Percentiles rank a stretch among this genome's conserved stretches.
Conservation (phyloP, 2,113 vertebrate genomes). For the Solea solea region DNA sequence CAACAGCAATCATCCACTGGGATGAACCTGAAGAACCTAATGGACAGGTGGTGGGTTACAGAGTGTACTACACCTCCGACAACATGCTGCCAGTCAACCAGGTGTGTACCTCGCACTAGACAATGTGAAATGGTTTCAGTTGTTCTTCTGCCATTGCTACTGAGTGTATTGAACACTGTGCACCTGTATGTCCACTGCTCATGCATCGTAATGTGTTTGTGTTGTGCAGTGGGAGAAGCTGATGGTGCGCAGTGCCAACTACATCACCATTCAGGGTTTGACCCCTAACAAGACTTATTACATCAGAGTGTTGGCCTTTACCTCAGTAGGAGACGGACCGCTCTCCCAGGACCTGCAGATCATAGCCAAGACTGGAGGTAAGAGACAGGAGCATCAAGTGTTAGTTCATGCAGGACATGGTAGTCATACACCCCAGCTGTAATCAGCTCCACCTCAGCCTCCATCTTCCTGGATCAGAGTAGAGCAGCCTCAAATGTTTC, state of each 20-base stretch:
- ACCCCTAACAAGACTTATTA: constrained; percentile 97
- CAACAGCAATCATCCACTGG: constrained; percentile 98
- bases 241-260: constrained; percentile 94
- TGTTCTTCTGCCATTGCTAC: not conserved
- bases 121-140: not conserved
- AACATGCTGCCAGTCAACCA: constrained; percentile 90
- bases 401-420: not conserved
- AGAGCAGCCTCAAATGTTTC: not conserved
- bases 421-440: too few relatives aligned
- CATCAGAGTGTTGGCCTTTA: constrained; percentile 97
- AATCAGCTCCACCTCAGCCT: too few relatives aligned
- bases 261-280: constrained; percentile 93
- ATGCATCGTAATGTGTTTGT: constrained; percentile 7
- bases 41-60: constrained; percentile 96
- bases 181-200: constrained; percentile 4
- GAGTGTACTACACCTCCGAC: constrained; percentile 97
- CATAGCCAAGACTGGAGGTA: constrained; percentile 96
- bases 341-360: constrained; percentile 97
- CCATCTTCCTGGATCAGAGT: not conserved
- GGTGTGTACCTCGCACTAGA: constrained; percentile 43
- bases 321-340: constrained; percentile 97
- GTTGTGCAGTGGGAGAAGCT: constrained; percentile 90
- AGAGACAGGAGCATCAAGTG: not conserved
- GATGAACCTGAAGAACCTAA: constrained; percentile 98
- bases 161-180: constrained; percentile 5